Evolutionary conservation across 2,888 invertebrate genomes (phyloP), one percentile per base, ranked within the genome.

Genomic region (Alsophila aescularia): DNA sequence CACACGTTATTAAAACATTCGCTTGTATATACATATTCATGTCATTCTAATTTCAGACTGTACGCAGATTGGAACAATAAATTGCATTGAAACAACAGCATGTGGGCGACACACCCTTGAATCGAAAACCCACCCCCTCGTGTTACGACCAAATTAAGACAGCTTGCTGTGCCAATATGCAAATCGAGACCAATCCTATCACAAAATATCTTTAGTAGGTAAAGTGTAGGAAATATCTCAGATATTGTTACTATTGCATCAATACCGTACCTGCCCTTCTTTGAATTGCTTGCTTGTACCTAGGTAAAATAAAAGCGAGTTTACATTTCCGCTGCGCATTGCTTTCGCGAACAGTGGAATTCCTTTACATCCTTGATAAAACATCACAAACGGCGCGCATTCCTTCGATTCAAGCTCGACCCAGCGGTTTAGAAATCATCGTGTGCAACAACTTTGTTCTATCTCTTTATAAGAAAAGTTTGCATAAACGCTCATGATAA

Each of bases 111-210:
- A 61, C 66, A 62, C 69, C 67, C 67, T 60, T 55, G 47, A 62
- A 61, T 62, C 62, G 59, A 48, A 24, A 35, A 39, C 57, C 57
- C 68, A 68, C 75, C 68, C 76, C 71, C 69, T 73, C 82, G 77
- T 77, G 82, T 87, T 87, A 87, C 79, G 75, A 62, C 72, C 67
- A 87, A 90, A 90, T 90, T 89, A 90, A 90, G 90, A 89, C 86
- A 86, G 86, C 84, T 84, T 85, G 85, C 80, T 77, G 78, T 76
- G 76, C 84, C 82, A 85, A 86, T 87, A 90, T 90, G 90, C 89
- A 89, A 90, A 90, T 88, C 72, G 5, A 45, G 64, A 24, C 62
- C 67, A 67, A 68, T 68, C 71, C 68, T 53, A 55, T 49, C 21
- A 56, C 62, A 60, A 60, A 57, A 60, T 54, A 66, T 52, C 59